These are phyloP conservation scores for Mycalesis mineus DNA, from an alignment of 2,888 invertebrate species.

Conservation along the genomic window DNA sequence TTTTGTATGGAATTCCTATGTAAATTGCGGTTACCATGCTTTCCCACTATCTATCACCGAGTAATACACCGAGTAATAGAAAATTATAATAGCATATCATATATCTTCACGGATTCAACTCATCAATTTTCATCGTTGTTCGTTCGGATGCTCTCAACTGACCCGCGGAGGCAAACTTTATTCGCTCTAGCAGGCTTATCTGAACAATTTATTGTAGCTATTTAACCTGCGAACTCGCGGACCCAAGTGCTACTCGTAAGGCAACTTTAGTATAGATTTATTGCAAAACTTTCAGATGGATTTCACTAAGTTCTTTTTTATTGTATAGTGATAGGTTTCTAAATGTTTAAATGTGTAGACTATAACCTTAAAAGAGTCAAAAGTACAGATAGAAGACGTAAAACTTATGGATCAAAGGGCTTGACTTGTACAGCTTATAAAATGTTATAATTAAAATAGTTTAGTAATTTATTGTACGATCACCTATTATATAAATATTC, in stretches of 20 bases:
- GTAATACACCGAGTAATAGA: not conserved
- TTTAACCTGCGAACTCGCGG: conserved; percentile 20
- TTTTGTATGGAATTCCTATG: too few species aligned
- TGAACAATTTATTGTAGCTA: conserved; percentile 34
- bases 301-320: conserved; percentile 8
- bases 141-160: conserved; percentile 2
- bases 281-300: conserved; percentile 21
- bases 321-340: not conserved
- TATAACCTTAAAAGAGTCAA: too few species aligned
- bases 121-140: conserved; percentile 5
- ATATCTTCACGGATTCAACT: not conserved
- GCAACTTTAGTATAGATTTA: conserved; percentile 17
- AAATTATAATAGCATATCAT: conserved; percentile 1
- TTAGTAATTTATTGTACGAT: too few species aligned
- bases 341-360: too few species aligned
- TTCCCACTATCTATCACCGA: not conserved
- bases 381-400: too few species aligned
- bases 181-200: conserved; percentile 36
- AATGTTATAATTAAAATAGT: too few species aligned
- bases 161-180: conserved; percentile 25
- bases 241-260: conserved; percentile 5
- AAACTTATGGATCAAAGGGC: too few species aligned
- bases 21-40: too few species aligned
- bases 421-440: too few species aligned
- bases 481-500: too few species aligned